Conservation (phyloP, 2,113 vertebrate species). For the Erpornis zantholeuca region DNA sequence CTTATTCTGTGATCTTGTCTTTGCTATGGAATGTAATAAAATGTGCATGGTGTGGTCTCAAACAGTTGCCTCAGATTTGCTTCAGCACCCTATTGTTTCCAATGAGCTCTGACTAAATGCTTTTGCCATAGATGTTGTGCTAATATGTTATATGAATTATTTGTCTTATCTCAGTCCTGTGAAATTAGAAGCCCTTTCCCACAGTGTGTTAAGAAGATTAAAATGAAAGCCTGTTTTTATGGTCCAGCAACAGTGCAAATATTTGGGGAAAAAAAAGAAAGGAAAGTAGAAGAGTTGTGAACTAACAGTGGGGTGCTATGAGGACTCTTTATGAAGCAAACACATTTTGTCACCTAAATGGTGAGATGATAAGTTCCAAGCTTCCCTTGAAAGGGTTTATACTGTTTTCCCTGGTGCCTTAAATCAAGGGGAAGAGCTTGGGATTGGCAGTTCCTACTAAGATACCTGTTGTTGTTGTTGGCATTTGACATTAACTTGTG, state of each 20-base stretch:
- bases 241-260: constrained; percentile 41
- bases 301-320: neutral
- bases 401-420: constrained; percentile 26
- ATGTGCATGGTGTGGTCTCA: neutral
- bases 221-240: constrained; percentile 70
- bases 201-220: constrained; percentile 71
- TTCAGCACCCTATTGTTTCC: constrained; percentile 31
- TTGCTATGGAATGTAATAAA: neutral
- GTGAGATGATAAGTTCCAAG: neutral
- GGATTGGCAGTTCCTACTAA: neutral
- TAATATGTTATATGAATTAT: constrained; percentile 64
- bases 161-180: constrained; percentile 70
- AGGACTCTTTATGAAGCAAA: constrained; percentile 14
- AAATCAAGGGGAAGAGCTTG: neutral
- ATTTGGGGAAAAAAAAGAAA: neutral
- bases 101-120: constrained; percentile 8
- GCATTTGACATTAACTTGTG: neutral
- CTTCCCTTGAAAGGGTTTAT: constrained; percentile 47
- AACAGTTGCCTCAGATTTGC: neutral
- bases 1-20: constrained; percentile 4
- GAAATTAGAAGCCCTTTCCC: constrained; percentile 72
- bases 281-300: neutral
- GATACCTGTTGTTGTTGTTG: neutral
- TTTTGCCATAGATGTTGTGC: constrained; percentile 13
- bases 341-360: constrained; percentile 33